Base-by-base conservation (phyloP, 2,113 vertebrate species). In the Glaucomys volans region DNA sequence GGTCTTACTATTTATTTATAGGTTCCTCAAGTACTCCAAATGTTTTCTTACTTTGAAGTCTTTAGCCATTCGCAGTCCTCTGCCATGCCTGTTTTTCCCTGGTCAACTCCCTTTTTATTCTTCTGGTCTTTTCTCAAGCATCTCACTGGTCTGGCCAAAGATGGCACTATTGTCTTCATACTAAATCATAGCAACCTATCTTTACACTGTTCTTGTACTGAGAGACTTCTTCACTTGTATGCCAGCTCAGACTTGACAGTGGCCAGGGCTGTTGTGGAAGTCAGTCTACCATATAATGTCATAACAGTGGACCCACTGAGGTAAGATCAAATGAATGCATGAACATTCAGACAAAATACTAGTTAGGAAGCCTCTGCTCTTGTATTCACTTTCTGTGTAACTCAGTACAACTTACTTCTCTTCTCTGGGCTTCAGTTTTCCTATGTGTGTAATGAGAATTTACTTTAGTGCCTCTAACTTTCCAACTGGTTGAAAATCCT, bases 141-240 rank as follows among this genome's bases (percentile, higher is more conserved):
- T 62, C 35, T 76, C 40, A 12, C 1, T 26, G 10, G 20, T 17
- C 47, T 75, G 59, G 47, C 50, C 44, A n/a, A 40, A 81, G 37
- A 59, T 1, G 7, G n/a, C 4, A 8, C 35, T 20, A 17, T 88
- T 11, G 17, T 3, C 16, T 71, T 17, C 22, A 26, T 8, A 18
- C 9, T 20, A 5, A 5, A 30, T 40, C 57, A 32, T 1, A 24
- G 13, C 17, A 32, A 5, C 22, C 37, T 50, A 4, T 22, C 50
- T 52, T 30, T 11, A 62, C 0, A 4, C 5, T 2, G 2, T 79
- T 26, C 52, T 32, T 16, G 24, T 32, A 20, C 8, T 4, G 14
- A 91, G 17, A 32, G 50, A 28, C 66, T 87, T 72, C 50, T 42
- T 79, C 12, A 35, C 37, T 17, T 59, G 1, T 9, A 44, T 9